A percentile compares a stretch with the other conserved stretches of the same genome.
These are phyloP conservation scores for Oasisia sp. DNA, from an alignment of 2,888 invertebrate species.

Conservation along the genomic window DNA sequence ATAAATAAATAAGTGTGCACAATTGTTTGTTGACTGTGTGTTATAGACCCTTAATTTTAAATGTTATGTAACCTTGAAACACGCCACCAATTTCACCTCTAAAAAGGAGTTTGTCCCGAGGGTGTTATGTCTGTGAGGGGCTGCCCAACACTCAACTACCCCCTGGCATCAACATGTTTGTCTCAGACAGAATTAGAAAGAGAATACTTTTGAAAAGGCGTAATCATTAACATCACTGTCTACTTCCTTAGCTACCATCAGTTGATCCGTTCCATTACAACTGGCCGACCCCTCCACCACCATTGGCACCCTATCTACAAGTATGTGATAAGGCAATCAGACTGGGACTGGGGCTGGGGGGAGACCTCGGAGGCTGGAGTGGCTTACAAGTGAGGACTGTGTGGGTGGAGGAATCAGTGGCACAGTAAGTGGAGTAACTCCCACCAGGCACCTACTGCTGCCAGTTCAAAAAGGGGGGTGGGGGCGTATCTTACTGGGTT, in stretches of 20 bases:
- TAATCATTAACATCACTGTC: constrained; percentile 5
- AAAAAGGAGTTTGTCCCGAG: no score
- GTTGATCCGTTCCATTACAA: neutral
- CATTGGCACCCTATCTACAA: neutral
- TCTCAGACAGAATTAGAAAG: neutral
- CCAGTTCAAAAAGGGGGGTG: neutral
- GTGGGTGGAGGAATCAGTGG: neutral
- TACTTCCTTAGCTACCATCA: constrained; percentile 17
- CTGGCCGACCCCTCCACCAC: neutral
- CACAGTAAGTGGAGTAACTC: neutral
- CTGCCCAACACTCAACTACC: no score
- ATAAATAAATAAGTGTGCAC: no score
- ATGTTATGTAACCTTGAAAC: no score
- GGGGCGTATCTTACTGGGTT: no score
- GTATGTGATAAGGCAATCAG: neutral
- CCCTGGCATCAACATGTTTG: neutral
- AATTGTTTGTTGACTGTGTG: no score
- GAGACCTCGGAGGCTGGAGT: neutral
- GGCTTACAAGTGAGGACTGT: neutral
- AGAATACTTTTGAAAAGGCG: neutral
- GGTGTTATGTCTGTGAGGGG: no score
- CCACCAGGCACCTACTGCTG: neutral
- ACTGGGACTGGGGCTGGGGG: neutral
- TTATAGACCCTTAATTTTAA: no score
- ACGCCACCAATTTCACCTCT: no score